Conservation (phyloP, 2,113 vertebrate genomes). For the Elachura formosa region DNA sequence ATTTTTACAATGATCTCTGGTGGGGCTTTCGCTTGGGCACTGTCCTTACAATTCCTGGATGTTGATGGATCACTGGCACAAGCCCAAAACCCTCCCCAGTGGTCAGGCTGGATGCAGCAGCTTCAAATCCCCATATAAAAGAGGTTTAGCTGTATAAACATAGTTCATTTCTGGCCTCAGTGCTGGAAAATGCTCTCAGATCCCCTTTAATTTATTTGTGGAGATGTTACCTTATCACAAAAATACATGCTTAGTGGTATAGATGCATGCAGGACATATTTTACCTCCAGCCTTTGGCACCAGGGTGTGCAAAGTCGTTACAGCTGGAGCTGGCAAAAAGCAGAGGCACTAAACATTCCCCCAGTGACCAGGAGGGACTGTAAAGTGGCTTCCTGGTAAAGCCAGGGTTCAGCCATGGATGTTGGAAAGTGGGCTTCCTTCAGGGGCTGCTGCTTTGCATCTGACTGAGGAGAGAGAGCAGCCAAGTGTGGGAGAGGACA, state of each 20-base stretch:
- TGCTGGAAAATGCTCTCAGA: neutral
- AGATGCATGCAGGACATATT: neutral
- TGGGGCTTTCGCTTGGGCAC: neutral
- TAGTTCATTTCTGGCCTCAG: neutral
- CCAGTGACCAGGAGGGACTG: neutral
- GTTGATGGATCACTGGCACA: neutral
- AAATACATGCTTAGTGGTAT: neutral
- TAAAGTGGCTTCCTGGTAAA: neutral
- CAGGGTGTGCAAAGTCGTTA: neutral
- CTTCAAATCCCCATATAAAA: neutral
- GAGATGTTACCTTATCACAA: neutral
- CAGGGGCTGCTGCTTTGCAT: neutral
- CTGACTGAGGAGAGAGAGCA: neutral
- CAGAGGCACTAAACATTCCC: neutral
- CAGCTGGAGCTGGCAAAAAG: neutral
- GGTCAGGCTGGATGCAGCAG: neutral
- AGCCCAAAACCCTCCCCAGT: neutral
- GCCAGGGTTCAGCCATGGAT: neutral
- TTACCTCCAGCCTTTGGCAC: neutral
- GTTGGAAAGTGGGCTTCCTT: neutral
- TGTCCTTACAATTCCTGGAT: neutral
- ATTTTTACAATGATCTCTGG: neutral
- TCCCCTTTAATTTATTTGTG: neutral
- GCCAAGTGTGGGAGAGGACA: neutral
- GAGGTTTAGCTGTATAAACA: neutral